Evolutionary conservation across 1,140 invertebrate species (phyloP), one percentile per base, ranked within the genome.

Genomic region (Heliothis subflexa): DNA sequence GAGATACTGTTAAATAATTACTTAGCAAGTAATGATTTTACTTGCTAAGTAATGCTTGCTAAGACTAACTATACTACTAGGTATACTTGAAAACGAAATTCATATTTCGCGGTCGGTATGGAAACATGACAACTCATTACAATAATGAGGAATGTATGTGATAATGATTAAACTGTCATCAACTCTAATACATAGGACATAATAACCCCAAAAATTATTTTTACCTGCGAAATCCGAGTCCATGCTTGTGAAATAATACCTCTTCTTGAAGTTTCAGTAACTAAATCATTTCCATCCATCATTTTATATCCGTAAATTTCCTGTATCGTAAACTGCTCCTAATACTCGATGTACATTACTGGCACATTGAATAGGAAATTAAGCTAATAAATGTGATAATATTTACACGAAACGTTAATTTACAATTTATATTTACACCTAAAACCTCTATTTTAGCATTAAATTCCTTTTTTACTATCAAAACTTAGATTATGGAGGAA

Each of bases 221-320:
- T 83, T 94, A 95, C 95, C 95, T 96, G 95, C 79, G 95, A 95
- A 86, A 95, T 88, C 85, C 95, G 94, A 13, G 94, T 95, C 95
- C 94, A 96, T 81, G 94, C 94, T 92, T 96, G 95, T 59, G 95
- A 95, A 84, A 96, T 79, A 82, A 95, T 91, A 88, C 94, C 92
- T 94, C 93, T 95, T 89, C 94, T 89, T 62, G 78, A 86, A 79
- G 89, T 75, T 86, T 92, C 91, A 82, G 89, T 89, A 82, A 93
- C 83, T 91, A 95, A 89, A 92, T 96, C 95, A 86, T 92, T 92
- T 85, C 95, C 95, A 86, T 96, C 95, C 95, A 96, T 96, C 92
- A 94, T 95, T 89, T 89, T 92, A 70, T 81, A 79, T 71, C 47
- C 45, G 72, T 54, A 47, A 61, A 40, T 71, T 28, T 79, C 61